phyloP scores from a whole-genome alignment of 35 echinoderm and acorn worm genomes.

The Lytechinus pictus region DNA sequence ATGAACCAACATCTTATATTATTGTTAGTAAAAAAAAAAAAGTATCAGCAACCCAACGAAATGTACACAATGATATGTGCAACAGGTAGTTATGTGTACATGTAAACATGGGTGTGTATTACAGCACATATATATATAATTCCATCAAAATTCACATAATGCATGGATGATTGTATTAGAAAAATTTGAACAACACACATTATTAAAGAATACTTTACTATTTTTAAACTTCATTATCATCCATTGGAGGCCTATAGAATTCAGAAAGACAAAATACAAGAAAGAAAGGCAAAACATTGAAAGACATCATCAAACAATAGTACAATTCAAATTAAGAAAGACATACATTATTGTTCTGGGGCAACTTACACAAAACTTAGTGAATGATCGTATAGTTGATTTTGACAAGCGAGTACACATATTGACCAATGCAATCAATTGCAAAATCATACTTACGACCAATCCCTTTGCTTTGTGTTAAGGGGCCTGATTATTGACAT shows the following conservation, averaged over 20 bases:
- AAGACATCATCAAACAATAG: not conserved
- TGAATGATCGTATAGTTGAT: too few species aligned
- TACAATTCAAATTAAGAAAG: not conserved
- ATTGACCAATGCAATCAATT: too few species aligned
- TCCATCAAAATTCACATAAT: not conserved
- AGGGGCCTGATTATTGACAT: not conserved
- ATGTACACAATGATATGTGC: not conserved
- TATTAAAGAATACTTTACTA: not conserved
- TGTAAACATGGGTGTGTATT: slow-evolving; percentile 1
- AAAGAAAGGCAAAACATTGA: slow-evolving; percentile 31
- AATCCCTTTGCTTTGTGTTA: too few species aligned
- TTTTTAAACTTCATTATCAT: slow-evolving; percentile 37
- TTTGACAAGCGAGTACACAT: too few species aligned
- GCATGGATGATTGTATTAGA: not conserved
- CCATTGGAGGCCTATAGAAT: slow-evolving; percentile 15
- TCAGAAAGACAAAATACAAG: slow-evolving; percentile 7
- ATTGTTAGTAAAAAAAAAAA: not conserved
- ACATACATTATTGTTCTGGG: not conserved
- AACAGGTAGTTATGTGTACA: not conserved
- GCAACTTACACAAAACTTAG: too few species aligned
- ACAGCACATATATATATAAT: not conserved
- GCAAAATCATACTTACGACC: too few species aligned
- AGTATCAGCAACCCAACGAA: not conserved
- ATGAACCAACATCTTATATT: not conserved
- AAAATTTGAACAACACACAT: not conserved